Evolutionary conservation across 2,113 vertebrate species (phyloP).

Genomic region (Cynopterus brachyotis): DNA sequence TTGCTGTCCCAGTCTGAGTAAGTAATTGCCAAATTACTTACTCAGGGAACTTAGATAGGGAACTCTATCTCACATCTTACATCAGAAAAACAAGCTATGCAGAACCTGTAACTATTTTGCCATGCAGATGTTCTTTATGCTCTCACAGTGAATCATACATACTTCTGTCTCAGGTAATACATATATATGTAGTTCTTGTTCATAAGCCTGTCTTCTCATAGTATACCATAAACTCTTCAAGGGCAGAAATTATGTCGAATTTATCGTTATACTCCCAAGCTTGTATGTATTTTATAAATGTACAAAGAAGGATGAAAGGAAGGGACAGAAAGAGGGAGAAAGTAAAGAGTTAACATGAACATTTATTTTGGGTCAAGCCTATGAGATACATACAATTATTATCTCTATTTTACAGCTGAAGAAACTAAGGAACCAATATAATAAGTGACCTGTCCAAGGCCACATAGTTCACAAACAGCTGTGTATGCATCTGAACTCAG

Average conservation of each 20-base stretch:
- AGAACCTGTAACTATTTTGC: neutral
- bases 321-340: neutral
- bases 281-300: neutral
- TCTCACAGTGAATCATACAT: neutral
- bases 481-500: neutral
- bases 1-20: neutral
- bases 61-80: neutral
- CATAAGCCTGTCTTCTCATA: neutral
- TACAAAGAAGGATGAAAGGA: neutral
- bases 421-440: slow-evolving; percentile 57
- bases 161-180: neutral
- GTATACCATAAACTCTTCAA: neutral
- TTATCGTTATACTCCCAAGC: neutral
- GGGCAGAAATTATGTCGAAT: neutral
- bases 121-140: neutral
- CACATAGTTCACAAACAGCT: neutral
- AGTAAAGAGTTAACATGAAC: neutral
- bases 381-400: neutral
- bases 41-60: too few species aligned
- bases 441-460: slow-evolving; percentile 43
- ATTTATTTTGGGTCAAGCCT: neutral
- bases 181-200: neutral
- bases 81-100: neutral
- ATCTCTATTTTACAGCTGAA: slow-evolving; percentile 65
- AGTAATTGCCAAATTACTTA: neutral